These are phyloP conservation scores for Phacellophora camtschatica DNA, from an alignment of 30 jellyfish, hydroid and myxozoan species.

Conservation along the genomic window DNA sequence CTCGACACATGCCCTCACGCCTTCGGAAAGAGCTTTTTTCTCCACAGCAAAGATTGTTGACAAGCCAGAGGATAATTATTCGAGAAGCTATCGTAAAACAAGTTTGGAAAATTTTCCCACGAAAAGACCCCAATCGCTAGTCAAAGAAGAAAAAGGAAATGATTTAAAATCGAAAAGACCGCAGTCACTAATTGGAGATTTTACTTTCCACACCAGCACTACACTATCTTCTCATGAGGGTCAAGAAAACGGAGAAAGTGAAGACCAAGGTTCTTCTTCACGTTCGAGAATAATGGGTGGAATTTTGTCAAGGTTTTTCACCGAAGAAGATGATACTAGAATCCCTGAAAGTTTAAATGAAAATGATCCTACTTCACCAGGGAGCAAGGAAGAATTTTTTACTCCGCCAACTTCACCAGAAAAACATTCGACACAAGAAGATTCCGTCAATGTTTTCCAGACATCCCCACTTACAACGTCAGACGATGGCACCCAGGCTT, in stretches of 20 bases:
- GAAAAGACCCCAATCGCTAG: neutral
- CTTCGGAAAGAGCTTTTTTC: slow-evolving; percentile 28
- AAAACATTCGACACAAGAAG: slow-evolving; percentile 11
- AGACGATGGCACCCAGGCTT: slow-evolving; percentile 42
- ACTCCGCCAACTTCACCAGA: neutral
- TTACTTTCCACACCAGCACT: neutral
- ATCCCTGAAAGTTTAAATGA: too few relatives aligned
- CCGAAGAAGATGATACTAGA: slow-evolving; percentile 44
- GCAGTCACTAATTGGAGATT: neutral
- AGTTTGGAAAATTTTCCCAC: neutral
- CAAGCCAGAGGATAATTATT: neutral
- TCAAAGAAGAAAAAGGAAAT: neutral
- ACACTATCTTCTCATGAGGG: neutral
- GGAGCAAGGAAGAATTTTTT: neutral
- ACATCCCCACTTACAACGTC: slow-evolving; percentile 57
- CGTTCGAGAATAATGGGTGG: slow-evolving; percentile 72
- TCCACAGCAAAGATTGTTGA: neutral
- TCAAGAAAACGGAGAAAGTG: neutral
- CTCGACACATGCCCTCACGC: slow-evolving; percentile 19
- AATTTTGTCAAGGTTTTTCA: slow-evolving; percentile 48
- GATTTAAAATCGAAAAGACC: neutral
- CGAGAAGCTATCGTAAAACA: neutral
- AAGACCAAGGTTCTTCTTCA: slow-evolving; percentile 14
- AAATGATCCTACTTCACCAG: too few relatives aligned
- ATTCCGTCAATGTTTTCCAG: slow-evolving; percentile 39